Evolutionary conservation across 2,113 vertebrate species (phyloP), one percentile per base, ranked within the genome.

Genomic region (Podarcis raffonei): DNA sequence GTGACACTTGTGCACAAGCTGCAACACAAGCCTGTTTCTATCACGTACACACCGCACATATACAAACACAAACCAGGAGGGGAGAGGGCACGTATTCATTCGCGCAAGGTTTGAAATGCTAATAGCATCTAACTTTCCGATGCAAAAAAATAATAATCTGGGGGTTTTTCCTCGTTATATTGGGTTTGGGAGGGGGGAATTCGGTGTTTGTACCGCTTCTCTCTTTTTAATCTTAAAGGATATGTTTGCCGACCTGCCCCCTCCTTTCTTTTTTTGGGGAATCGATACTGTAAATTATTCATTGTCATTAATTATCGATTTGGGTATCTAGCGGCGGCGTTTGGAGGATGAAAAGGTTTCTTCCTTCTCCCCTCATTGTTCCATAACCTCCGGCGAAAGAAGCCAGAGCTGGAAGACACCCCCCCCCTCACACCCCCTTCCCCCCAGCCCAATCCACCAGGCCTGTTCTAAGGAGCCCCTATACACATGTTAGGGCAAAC

Each of bases 301-400:
- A 94, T 84, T 81, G 92, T 93, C 93, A 94, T 94, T 94, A 94
- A 93, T 94, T 94, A 94, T 94, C 93, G 93, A 94, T 92, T 92
- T 90, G 75, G 90, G 65, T 93, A 92, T 89, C 92, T 90, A n/a
- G 79, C 89, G 88, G 93, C 86, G 84, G 79, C 83, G 74, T 91
- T 88, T 92, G 89, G 76, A 69, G 89, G 88, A 89, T 88, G 87
- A 86, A 84, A 91, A 66, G 86, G 82, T 77, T 87, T 86, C 59
- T 72, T 84, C 79, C 75, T 75, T 69, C 72, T 80, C 48, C 62
- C 81, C 91, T 93, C 92, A 90, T 94, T 94, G 92, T 94, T 94
- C 86, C 66, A 92, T 94, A 90, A 92, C 93, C 93, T 74, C 78
- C 83, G 93, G 93, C 93, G 83, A 91, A 62, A 92, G 77, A 35